Conservation (phyloP, 1,140 invertebrate species). For the Aricia agestis region DNA sequence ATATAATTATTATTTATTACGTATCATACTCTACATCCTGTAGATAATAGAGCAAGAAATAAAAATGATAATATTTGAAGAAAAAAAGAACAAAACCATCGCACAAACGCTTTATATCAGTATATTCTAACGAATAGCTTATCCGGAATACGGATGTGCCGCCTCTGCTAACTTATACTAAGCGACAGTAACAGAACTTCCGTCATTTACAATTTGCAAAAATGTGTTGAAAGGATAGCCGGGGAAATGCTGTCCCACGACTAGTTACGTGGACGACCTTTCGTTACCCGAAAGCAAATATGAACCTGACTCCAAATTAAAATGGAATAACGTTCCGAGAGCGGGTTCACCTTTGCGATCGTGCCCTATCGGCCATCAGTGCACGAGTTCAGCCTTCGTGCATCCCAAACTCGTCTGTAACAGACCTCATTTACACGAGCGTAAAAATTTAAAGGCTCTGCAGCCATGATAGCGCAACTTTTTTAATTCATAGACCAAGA, state of each 20-base stretch:
- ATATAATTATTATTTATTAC: no score
- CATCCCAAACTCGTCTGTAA: conserved; percentile 33
- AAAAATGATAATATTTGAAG: no score
- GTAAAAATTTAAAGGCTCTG: conserved; percentile 1
- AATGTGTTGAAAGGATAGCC: neutral
- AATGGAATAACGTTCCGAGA: conserved; percentile 47
- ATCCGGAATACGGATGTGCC: no score
- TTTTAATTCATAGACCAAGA: no score
- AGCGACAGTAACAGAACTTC: neutral
- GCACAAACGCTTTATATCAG: no score
- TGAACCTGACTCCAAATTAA: conserved; percentile 39
- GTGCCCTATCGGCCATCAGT: conserved; percentile 54
- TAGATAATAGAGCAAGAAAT: no score
- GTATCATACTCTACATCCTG: no score
- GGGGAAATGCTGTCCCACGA: conserved; percentile 29
- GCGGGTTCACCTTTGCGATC: conserved; percentile 49
- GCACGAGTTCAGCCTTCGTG: conserved; percentile 40
- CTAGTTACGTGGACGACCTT: conserved; percentile 31
- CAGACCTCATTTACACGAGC: conserved; percentile 8
- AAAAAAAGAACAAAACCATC: no score
- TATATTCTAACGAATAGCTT: no score
- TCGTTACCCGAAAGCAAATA: conserved; percentile 31
- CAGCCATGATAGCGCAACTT: neutral
- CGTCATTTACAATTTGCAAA: neutral
- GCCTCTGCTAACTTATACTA: neutral